Evolutionary conservation across 1,140 invertebrate genomes (phyloP).

Genomic region (Campoletis sonorensis): DNA sequence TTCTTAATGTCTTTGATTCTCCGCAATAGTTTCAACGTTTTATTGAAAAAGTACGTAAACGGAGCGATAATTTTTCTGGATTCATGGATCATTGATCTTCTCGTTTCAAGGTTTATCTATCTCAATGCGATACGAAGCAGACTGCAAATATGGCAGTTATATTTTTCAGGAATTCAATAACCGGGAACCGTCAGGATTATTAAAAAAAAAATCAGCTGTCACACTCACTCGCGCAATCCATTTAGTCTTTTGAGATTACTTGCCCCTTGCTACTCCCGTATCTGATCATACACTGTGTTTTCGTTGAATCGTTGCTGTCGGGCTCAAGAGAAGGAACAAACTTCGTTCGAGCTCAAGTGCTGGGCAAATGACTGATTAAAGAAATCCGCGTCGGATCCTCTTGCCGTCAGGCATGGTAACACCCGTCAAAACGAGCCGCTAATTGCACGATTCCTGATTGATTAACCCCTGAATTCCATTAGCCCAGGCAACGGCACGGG

Average conservation of each 20-base stretch:
- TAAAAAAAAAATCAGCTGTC: constrained; percentile 66
- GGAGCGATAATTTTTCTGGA: no score
- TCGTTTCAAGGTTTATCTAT: not conserved
- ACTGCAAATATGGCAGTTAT: not conserved
- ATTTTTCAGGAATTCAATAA: constrained; percentile 14
- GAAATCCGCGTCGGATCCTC: constrained; percentile 65
- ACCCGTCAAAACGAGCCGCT: constrained; percentile 65
- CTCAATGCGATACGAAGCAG: not conserved
- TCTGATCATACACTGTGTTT: constrained; percentile 37
- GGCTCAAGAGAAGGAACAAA: constrained; percentile 23
- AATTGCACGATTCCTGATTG: constrained; percentile 66
- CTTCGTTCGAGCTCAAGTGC: constrained; percentile 14
- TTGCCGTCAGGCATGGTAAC: constrained; percentile 50
- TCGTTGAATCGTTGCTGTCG: constrained; percentile 44
- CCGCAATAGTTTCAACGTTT: no score
- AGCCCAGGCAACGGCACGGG: constrained; percentile 46
- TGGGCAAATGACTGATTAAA: constrained; percentile 67
- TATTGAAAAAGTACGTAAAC: no score
- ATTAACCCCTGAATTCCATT: constrained; percentile 66
- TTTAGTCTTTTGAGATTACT: constrained; percentile 57
- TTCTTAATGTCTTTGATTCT: not conserved
- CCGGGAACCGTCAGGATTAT: constrained; percentile 46
- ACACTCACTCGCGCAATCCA: constrained; percentile 66
- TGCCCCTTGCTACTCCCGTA: constrained; percentile 40
- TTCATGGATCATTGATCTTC: not conserved